Conservation (phyloP, 2,888 invertebrate species). For the Sarcophaga variegata region DNA sequence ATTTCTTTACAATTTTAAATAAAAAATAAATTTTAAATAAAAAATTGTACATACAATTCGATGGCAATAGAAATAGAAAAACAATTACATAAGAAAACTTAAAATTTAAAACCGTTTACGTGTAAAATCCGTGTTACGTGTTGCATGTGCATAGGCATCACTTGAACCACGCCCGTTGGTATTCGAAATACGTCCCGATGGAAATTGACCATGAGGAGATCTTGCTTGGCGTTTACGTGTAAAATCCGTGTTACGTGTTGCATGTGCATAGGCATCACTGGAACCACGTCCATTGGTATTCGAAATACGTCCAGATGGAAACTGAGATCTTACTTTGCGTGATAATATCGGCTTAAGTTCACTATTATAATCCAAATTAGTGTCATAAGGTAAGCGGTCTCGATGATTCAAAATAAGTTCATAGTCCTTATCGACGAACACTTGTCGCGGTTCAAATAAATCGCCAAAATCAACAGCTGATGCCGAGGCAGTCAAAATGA, state of each 20-base stretch:
- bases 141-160: too few species aligned
- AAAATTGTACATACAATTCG: too few species aligned
- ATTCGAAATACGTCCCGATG: slow-evolving; percentile 31
- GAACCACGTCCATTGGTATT: slow-evolving; percentile 49
- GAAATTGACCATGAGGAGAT: neutral
- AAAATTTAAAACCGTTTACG: too few species aligned
- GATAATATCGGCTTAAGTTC: slow-evolving; percentile 10
- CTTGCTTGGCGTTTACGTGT: slow-evolving; percentile 31
- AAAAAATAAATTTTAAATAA: too few species aligned
- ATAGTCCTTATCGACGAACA: too few species aligned
- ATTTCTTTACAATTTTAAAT: too few species aligned
- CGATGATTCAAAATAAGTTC: too few species aligned
- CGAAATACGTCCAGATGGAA: slow-evolving; percentile 34
- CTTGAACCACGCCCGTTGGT: too few species aligned
- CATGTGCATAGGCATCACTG: slow-evolving; percentile 59
- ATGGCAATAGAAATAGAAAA: too few species aligned
- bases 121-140: too few species aligned
- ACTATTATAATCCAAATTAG: neutral
- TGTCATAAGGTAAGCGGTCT: neutral
- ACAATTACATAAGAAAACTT: too few species aligned
- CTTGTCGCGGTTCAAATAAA: neutral
- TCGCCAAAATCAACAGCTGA: neutral
- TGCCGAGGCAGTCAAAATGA: neutral
- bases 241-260: slow-evolving; percentile 34
- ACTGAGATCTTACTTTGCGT: slow-evolving; percentile 30